Evolutionary conservation across 2,113 vertebrate species (phyloP).

Genomic region (Thomomys bottae): DNA sequence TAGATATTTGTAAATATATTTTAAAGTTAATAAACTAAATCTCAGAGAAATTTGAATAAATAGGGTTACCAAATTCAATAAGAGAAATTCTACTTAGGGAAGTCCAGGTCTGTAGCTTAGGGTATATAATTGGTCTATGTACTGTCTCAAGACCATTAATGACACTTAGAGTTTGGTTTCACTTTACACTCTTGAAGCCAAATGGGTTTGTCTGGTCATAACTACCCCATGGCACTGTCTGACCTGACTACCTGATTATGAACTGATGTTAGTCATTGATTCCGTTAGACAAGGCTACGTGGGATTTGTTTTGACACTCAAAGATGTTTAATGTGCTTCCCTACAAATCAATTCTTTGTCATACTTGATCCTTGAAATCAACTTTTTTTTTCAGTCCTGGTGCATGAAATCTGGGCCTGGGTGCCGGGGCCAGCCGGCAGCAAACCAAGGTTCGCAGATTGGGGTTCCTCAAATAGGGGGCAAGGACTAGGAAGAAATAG

Average conservation of each 20-base stretch:
- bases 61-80: background rate
- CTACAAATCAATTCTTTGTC: background rate
- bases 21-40: slow-evolving; percentile 39
- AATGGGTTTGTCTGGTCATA: background rate
- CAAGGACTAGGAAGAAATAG: too few species aligned
- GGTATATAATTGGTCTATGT: background rate
- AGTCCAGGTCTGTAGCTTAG: background rate
- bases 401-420: too few species aligned
- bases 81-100: background rate
- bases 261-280: background rate
- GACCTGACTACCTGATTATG: background rate
- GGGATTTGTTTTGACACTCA: background rate
- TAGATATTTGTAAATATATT: slow-evolving; percentile 11
- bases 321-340: background rate
- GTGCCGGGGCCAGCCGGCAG: too few species aligned
- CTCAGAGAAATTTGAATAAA: slow-evolving; percentile 41
- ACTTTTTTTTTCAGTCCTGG: background rate
- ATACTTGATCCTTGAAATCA: background rate
- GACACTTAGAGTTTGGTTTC: background rate
- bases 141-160: background rate
- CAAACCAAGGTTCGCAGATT: too few species aligned
- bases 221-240: background rate
- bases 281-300: background rate
- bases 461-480: too few species aligned
- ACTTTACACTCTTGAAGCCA: background rate